These are phyloP conservation scores for Meteorus sp. DNA, from an alignment of 1,140 invertebrate species.

Conservation along the genomic window DNA sequence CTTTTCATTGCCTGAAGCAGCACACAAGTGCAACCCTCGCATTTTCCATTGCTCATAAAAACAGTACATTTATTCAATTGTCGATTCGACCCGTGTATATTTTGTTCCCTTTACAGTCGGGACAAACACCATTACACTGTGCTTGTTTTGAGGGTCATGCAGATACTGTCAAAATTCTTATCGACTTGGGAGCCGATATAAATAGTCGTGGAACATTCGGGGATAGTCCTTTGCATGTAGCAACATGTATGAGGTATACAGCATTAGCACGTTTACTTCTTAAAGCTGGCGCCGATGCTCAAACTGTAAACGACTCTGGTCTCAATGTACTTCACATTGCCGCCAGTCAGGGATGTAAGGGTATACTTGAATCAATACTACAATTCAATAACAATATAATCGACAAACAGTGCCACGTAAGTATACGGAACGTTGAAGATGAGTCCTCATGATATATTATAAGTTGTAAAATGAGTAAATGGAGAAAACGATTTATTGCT, in stretches of 20 bases:
- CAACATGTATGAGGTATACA: constrained; percentile 77
- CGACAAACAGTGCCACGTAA: constrained; percentile 74
- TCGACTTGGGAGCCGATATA: constrained; percentile 62
- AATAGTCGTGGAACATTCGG: constrained; percentile 73
- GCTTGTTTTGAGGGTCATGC: constrained; percentile 74
- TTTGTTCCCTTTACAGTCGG: constrained; percentile 52
- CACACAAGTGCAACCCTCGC: too few relatives aligned
- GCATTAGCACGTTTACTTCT: constrained; percentile 72
- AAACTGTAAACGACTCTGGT: constrained; percentile 64
- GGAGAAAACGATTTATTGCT: constrained; percentile 34
- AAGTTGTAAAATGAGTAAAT: too few relatives aligned
- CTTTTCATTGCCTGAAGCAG: too few relatives aligned
- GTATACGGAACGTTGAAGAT: constrained; percentile 33
- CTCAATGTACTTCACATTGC: constrained; percentile 75
- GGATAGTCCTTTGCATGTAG: constrained; percentile 79
- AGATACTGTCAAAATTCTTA: constrained; percentile 68
- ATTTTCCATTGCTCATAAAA: too few relatives aligned
- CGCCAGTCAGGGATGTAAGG: constrained; percentile 71
- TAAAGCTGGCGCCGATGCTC: constrained; percentile 62
- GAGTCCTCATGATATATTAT: too few relatives aligned
- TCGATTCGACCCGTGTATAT: constrained; percentile 13
- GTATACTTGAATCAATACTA: constrained; percentile 72
- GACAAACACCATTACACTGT: constrained; percentile 72
- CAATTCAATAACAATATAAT: constrained; percentile 66
- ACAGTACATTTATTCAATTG: not conserved